A percentile compares a stretch with the other conserved stretches of the same genome.
Conservation (phyloP, 2,113 vertebrate genomes). For the Drymodes brunneopygia region DNA sequence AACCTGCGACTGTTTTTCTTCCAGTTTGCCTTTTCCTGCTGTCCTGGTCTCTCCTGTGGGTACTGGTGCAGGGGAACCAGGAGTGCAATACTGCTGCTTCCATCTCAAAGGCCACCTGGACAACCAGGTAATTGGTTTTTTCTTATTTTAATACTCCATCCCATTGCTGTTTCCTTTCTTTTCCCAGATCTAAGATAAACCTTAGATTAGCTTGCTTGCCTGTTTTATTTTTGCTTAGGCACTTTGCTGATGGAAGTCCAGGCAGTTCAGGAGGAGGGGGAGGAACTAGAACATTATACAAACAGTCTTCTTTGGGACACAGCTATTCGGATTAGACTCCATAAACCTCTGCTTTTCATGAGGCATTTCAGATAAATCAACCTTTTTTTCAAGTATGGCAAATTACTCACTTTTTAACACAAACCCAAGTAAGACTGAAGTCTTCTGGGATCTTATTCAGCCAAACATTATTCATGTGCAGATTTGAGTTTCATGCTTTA, state of each 20-base stretch:
- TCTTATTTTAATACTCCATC: not conserved
- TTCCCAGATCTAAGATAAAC: not conserved
- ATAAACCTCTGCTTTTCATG: not conserved
- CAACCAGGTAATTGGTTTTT: not conserved
- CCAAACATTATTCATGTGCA: not conserved
- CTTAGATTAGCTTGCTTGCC: not conserved
- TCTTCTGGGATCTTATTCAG: not conserved
- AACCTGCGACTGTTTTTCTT: not conserved
- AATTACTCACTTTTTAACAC: not conserved
- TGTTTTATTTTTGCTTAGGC: not conserved
- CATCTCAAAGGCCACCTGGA: not conserved
- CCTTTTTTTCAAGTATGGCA: not conserved
- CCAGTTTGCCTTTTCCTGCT: not conserved
- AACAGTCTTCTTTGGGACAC: not conserved
- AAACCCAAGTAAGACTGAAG: not conserved
- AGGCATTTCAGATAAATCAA: not conserved
- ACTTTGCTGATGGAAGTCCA: rapidly evolving
- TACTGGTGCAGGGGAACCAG: too few relatives aligned
- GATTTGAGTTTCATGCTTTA: not conserved
- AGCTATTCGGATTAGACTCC: not conserved
- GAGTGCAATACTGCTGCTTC: not conserved
- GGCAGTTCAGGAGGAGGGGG: not conserved
- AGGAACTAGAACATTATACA: not conserved
- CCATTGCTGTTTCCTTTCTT: not conserved
- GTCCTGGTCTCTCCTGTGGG: not conserved